Evolutionary conservation across 1,140 invertebrate species (phyloP), one percentile per base, ranked within the genome.

Genomic region (Grapholita molesta): DNA sequence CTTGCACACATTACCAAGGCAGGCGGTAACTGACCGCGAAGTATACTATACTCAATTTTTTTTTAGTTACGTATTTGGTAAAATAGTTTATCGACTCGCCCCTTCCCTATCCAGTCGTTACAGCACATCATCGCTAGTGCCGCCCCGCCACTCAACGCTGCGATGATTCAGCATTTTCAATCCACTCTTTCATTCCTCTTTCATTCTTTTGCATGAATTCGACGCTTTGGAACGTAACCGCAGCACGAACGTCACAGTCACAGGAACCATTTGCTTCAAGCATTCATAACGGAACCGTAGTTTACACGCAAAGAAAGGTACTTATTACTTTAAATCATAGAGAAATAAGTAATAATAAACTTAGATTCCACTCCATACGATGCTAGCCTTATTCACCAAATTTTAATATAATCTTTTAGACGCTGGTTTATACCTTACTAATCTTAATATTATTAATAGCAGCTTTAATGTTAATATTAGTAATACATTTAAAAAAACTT

Each of bases 181-280:
- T 86, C 84, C 85, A 78, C 83, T 89, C 88, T 90, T 88, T 85
- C 86, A 90, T 79, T 89, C 80, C 83, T 86, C 83, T 86, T 86
- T 86, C 78, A 84, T 84, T 82, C 75, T 79, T 67, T 72, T 74
- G 74, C 76, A 67, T 75, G 75, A 83, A 82, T 86, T 86, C 78
- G 78, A 79, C 73, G 76, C 71, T 75, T 71, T 69, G 65, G 33
- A 35, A 61, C 55, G 55, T 25, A 61, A 61, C 55, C 55, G 24
- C 55, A 61, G 25, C 55, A 55, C 23, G 23, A 15, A 25, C 24
- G 24, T 28, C 24, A 61, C 21, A 28, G 24, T 28, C 24, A 61
- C 21, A 28, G 55, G 21, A 32, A 61, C 28, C 55, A 28, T 61
- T 61, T 61, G 11, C 25, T 61, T 30, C 55, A 61, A 61, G 55